Evolutionary conservation across 2,888 invertebrate genomes (phyloP), one percentile per base, ranked within the genome.

Genomic region (Chouioia cunea): DNA sequence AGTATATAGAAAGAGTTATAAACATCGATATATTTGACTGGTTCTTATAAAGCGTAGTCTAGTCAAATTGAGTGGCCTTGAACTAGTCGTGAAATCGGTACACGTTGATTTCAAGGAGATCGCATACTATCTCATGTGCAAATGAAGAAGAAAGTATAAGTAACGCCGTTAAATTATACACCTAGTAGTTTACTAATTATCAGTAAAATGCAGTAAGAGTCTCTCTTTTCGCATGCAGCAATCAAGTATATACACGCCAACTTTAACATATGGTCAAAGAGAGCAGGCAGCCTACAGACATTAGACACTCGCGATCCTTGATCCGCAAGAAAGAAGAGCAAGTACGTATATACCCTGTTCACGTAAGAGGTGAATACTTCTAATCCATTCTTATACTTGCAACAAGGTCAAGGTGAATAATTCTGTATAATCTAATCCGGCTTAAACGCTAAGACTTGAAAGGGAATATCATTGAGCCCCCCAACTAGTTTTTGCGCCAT

Each of bases 351-450:
- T n/a, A n/a, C n/a, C 6, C 0, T 36, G 43, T 46, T 23, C 14
- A 76, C 76, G 80, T 79, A 79, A 80, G 79, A 80, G 81, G 80
- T 70, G 69, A 48, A 52, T 64, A 54, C 63, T 56, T 58, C 44
- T 18, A n/a, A 16, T 44, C 63, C 52, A 71, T 71, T 66, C 63
- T 71, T 52, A 22, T 18, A 60, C 70, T 71, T 74, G 73, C 66
- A 62, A 73, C 81, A 83, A 83, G 83, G 83, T 82, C 81, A 80
- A 82, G 81, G 81, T 79, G 75, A 68, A 62, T 60, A 68, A 65
- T 69, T 57, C 64, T 71, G 67, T 64, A 57, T 62, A 58, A 64
- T 47, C 44, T 23, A 16, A 18, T n/a, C 14, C 50, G 4, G 16
- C 50, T 50, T 50, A 16, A 16, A 2, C 22, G 23, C 65, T 6